A percentile compares a stretch with the other conserved stretches of the same genome.
These are phyloP conservation scores for Chrysolina americana DNA, from an alignment of 2,888 invertebrate species.

Conservation along the genomic window DNA sequence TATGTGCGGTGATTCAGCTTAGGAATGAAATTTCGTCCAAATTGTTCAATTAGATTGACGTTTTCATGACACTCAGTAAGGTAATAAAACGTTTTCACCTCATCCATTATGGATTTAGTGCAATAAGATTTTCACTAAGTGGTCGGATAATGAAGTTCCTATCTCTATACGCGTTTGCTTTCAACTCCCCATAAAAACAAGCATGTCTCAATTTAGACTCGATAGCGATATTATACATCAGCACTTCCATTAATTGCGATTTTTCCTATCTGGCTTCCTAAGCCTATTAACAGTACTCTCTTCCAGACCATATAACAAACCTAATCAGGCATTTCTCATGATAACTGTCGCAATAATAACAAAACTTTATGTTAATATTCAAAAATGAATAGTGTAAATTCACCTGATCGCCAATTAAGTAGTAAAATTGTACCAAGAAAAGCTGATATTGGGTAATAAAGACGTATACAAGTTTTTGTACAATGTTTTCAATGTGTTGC, in stretches of 20 bases:
- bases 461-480: conserved; percentile 44
- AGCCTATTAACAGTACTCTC: conserved; percentile 19
- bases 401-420: conserved; percentile 44
- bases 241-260: conserved; percentile 15
- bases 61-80: background rate
- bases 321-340: conserved; percentile 27
- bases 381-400: conserved; percentile 49
- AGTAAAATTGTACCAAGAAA: conserved; percentile 46
- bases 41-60: too few relatives aligned
- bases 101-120: conserved; percentile 3
- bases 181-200: conserved; percentile 7
- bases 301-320: conserved; percentile 21
- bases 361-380: conserved; percentile 48
- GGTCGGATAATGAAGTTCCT: conserved; percentile 1
- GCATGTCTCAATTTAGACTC: conserved; percentile 18
- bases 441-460: conserved; percentile 41
- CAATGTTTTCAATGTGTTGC: conserved; percentile 25
- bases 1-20: too few relatives aligned
- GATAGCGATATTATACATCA: conserved; percentile 19
- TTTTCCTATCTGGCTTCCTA: conserved; percentile 18
- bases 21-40: too few relatives aligned
- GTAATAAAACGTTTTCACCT: background rate
- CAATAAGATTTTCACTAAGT: conserved; percentile 12
- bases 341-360: conserved; percentile 43
- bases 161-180: conserved; percentile 11